phyloP scores from a whole-genome alignment of 1,140 invertebrate genomes.

The Zaprionus ghesquierei region DNA sequence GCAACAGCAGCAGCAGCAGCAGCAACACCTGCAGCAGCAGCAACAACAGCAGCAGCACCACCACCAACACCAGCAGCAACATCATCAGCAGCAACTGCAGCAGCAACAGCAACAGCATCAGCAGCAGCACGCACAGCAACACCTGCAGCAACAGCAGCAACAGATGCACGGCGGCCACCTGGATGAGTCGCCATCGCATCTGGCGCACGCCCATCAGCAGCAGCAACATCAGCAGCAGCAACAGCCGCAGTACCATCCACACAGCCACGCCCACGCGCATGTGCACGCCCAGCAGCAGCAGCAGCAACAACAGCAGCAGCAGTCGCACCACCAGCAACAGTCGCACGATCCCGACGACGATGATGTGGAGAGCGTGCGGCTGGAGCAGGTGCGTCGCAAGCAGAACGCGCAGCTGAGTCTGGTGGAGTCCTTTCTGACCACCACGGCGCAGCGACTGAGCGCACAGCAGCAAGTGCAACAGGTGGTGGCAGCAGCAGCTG shows the following conservation, averaged over 20 bases:
- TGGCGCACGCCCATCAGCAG: slow-evolving; percentile 36
- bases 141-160: slow-evolving; percentile 29
- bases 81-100: slow-evolving; percentile 1
- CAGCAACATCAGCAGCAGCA: slow-evolving; percentile 23
- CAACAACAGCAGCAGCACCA: slow-evolving; percentile 47
- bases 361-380: slow-evolving; percentile 45
- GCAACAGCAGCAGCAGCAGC: slow-evolving; percentile 24
- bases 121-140: slow-evolving; percentile 6
- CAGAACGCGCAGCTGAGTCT: slow-evolving; percentile 80
- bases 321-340: slow-evolving; percentile 41
- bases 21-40: slow-evolving; percentile 23
- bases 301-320: slow-evolving; percentile 42
- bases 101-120: slow-evolving; percentile 34
- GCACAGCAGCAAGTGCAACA: slow-evolving; percentile 80
- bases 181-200: slow-evolving; percentile 51
- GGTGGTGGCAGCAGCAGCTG: slow-evolving; percentile 75
- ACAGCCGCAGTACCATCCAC: slow-evolving; percentile 33
- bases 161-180: slow-evolving; percentile 41
- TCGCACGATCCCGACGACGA: slow-evolving; percentile 70
- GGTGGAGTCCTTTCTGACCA: slow-evolving; percentile 78
- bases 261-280: slow-evolving; percentile 48
- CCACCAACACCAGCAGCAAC: slow-evolving; percentile 14
- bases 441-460: slow-evolving; percentile 75
- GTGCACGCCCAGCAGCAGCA: slow-evolving; percentile 51
- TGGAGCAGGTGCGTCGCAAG: slow-evolving; percentile 74